Conservation (phyloP, 1,140 invertebrate species). For the Drosophila baimaii region DNA sequence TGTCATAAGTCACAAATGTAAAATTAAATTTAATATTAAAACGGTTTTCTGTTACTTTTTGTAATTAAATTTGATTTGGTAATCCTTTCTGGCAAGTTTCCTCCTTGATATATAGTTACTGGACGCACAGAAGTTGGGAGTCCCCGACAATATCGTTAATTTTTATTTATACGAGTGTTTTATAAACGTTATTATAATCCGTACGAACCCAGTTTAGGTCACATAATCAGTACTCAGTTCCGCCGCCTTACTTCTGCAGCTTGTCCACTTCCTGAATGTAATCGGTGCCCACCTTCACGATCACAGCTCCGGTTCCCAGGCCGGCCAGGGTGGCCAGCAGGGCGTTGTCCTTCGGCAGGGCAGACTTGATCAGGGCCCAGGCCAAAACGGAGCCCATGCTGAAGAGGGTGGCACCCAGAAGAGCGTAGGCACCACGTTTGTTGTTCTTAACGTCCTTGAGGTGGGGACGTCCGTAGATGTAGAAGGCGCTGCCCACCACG, state of each 20-base stretch:
- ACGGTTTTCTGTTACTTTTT: background rate
- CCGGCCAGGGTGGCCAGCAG: constrained; percentile 86
- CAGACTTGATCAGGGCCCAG: constrained; percentile 89
- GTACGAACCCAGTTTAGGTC: constrained; percentile 36
- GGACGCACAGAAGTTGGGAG: background rate
- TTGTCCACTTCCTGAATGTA: constrained; percentile 85
- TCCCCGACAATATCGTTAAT: constrained; percentile 10
- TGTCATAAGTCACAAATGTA: background rate
- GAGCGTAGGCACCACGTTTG: constrained; percentile 86
- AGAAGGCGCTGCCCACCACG: constrained; percentile 87
- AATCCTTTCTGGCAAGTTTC: background rate
- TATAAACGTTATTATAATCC: constrained; percentile 16
- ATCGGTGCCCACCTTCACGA: constrained; percentile 87
- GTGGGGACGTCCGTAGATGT: constrained; percentile 87
- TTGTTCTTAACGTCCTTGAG: constrained; percentile 81
- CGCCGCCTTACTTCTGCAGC: constrained; percentile 53
- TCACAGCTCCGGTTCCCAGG: constrained; percentile 86
- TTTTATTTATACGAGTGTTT: constrained; percentile 22
- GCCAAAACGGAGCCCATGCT: constrained; percentile 90
- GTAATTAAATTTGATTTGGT: background rate
- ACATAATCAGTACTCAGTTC: constrained; percentile 1
- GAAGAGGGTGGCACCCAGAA: constrained; percentile 88
- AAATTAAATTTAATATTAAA: background rate
- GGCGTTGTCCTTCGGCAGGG: constrained; percentile 87
- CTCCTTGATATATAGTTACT: background rate